These are phyloP conservation scores for Cephalotes varians DNA, from an alignment of 2,888 invertebrate genomes.

Conservation along the genomic window DNA sequence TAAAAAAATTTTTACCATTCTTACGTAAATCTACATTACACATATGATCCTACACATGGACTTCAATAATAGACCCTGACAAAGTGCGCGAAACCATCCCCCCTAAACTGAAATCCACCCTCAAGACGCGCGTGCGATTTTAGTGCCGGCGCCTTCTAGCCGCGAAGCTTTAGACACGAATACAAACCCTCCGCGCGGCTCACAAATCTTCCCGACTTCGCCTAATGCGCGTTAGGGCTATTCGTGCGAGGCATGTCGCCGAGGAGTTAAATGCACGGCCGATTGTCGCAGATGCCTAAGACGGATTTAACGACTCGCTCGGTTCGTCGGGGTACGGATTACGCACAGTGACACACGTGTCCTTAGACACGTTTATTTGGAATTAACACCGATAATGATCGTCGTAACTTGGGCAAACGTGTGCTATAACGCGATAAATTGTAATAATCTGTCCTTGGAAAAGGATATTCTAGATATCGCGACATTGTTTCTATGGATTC, in stretches of 20 bases:
- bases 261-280: conserved; percentile 57
- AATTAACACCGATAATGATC: conserved; percentile 37
- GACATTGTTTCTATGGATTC: neutral
- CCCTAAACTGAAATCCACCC: conserved; percentile 61
- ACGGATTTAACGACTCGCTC: conserved; percentile 62
- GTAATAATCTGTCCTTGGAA: neutral
- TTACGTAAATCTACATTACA: neutral
- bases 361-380: conserved; percentile 43
- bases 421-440: conserved; percentile 18
- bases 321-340: conserved; percentile 57
- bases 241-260: conserved; percentile 49
- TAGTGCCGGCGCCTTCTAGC: conserved; percentile 37
- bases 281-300: conserved; percentile 68
- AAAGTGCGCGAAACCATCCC: conserved; percentile 29
- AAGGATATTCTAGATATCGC: neutral
- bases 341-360: conserved; percentile 47
- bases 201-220: conserved; percentile 72
- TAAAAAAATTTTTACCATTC: neutral
- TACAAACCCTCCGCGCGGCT: conserved; percentile 26
- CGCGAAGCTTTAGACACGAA: conserved; percentile 46
- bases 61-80: conserved; percentile 21
- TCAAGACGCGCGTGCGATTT: conserved; percentile 69
- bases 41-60: neutral
- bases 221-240: conserved; percentile 54
- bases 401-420: conserved; percentile 16